Base-by-base conservation (phyloP, 2,888 invertebrate genomes). In the Ophion ventricosus region DNA sequence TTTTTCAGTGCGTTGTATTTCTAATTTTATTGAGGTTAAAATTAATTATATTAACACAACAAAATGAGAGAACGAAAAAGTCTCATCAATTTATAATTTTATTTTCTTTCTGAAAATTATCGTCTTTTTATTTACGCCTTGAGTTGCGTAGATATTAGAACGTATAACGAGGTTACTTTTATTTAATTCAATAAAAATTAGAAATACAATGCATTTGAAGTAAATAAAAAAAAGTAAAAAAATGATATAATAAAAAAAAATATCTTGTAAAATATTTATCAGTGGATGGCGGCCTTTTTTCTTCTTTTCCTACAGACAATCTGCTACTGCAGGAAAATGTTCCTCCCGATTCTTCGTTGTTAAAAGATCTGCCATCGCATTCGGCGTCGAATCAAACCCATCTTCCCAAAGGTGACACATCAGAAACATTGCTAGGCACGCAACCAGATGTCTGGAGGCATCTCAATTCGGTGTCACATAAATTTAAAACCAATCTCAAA, bases 401-500 rank as follows among this genome's bases (percentile, higher is more conserved):
- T 20, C 11, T 8, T 66, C n/a, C 8, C 14, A n/a, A 20, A 35
- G 40, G 66, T 66, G 40, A 66, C 40, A 66, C 40, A 66, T 20
- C 7, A 7, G 40, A 35, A 66, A 40, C 40, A 66, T 20, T 23
- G 40, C 40, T 66, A 40, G 20, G 66, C 40, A 66, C 66, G 40
- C 23, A 43, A 35, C 35, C 63, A 43, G 66, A 40, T 43, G 66
- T 66, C 40, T 40, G 1, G 40, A 66, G n/a, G 40, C 66, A 66
- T 66, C 66, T 66, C 1, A 66, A 40, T 66, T 66, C 40, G 40
- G 66, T 66, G 66, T 20, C 40, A 20, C 66, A 40, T 66, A 35
- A 66, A 40, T 66, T 66, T 23, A n/a, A 40, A 23, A 66, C 66
- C 5, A 66, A 66, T 23, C 40, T 66, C 3, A 43, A 66, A 66